phyloP scores from a whole-genome alignment of 2,888 invertebrate species.

The Fragum sueziense region DNA sequence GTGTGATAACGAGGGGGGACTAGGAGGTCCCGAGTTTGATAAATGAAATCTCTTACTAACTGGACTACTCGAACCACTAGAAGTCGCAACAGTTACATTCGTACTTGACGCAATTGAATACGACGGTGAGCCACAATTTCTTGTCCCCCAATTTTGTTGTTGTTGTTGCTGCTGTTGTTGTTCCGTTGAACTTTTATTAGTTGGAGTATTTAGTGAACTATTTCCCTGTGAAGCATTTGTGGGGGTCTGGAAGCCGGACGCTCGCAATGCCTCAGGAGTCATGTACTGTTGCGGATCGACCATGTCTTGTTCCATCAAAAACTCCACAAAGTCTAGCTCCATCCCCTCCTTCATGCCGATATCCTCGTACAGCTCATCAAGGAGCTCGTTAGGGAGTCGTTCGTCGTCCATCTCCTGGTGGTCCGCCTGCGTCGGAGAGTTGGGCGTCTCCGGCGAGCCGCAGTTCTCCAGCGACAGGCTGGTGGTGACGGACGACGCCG shows the following conservation, averaged over 20 bases:
- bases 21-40: conserved; percentile 72
- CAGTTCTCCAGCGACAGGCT: conserved; percentile 72
- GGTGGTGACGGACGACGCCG: conserved; percentile 71
- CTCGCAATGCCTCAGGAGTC: conserved; percentile 71
- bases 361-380: conserved; percentile 81
- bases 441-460: conserved; percentile 74
- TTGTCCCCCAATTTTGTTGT: conserved; percentile 47
- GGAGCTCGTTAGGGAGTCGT: conserved; percentile 77
- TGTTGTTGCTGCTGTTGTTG: no score
- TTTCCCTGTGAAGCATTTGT: conserved; percentile 55
- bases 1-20: conserved; percentile 62
- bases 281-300: conserved; percentile 74
- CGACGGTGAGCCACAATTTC: conserved; percentile 66
- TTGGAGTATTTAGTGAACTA: conserved; percentile 56
- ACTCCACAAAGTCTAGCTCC: conserved; percentile 81
- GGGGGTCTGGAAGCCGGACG: conserved; percentile 59
- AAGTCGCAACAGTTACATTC: conserved; percentile 70
- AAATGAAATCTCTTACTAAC: conserved; percentile 75
- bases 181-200: conserved; percentile 54
- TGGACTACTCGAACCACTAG: conserved; percentile 76
- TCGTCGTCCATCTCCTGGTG: conserved; percentile 72
- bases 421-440: conserved; percentile 65
- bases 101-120: conserved; percentile 68
- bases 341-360: conserved; percentile 82
- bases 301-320: conserved; percentile 76